A percentile compares a stretch with the other conserved stretches of the same genome.
Evolutionary conservation across 1,140 invertebrate genomes (phyloP).

Genomic region (Caenorhabditis latens): DNA sequence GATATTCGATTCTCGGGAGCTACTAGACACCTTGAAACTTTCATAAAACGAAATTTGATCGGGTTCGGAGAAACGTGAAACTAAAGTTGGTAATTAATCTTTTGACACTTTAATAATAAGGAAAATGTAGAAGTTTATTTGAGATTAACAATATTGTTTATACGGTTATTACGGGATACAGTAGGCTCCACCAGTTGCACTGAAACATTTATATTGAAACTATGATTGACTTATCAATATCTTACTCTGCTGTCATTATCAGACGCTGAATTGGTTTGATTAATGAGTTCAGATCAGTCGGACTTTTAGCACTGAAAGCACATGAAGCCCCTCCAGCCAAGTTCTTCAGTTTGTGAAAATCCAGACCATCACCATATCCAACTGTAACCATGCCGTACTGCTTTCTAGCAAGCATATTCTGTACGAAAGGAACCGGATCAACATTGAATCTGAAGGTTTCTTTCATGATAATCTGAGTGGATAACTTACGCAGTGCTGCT

Average conservation of each 20-base stretch:
- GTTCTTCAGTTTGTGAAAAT: neutral
- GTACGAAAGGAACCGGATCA: slow-evolving; percentile 1
- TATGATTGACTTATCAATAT: too few species aligned
- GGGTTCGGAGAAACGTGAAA: too few species aligned
- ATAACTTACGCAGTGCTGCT: slow-evolving; percentile 52
- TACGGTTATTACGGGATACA: neutral
- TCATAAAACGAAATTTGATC: too few species aligned
- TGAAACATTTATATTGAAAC: neutral
- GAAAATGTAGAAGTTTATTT: too few species aligned
- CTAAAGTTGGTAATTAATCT: too few species aligned
- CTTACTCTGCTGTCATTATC: neutral
- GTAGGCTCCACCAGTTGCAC: neutral
- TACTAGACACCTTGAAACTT: neutral
- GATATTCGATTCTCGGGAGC: neutral
- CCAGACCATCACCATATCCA: slow-evolving; percentile 11
- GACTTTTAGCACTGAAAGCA: neutral
- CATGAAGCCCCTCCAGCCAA: slow-evolving; percentile 46
- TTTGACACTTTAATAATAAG: too few species aligned
- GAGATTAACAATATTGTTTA: too few species aligned
- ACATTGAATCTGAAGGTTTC: slow-evolving; percentile 33
- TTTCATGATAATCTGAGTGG: too few species aligned
- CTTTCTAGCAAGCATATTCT: neutral
- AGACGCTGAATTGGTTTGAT: slow-evolving; percentile 17
- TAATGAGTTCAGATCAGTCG: neutral
- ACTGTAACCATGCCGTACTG: slow-evolving; percentile 56